These are phyloP conservation scores for Netelia melanura DNA, from an alignment of 2,888 invertebrate genomes.

Conservation along the genomic window DNA sequence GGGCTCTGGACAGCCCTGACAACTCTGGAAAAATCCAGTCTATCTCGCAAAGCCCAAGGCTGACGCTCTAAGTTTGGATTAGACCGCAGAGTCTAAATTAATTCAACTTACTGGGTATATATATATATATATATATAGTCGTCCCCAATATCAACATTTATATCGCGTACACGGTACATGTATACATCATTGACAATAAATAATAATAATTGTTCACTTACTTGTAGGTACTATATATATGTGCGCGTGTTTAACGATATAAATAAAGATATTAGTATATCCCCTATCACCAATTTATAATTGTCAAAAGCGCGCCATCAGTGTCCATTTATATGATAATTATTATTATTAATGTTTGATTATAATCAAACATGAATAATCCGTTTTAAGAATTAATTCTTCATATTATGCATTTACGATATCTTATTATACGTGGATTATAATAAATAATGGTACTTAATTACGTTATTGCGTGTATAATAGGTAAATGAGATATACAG, in stretches of 20 bases:
- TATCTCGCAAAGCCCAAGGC: conserved; percentile 56
- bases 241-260: background rate
- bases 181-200: background rate
- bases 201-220: background rate
- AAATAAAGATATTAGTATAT: background rate
- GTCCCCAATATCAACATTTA: background rate
- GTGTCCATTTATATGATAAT: no score
- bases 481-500: no score
- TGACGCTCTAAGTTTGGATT: conserved; percentile 69
- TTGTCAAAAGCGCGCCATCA: no score
- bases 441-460: no score
- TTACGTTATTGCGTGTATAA: no score
- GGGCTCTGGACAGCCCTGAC: conserved; percentile 28
- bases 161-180: background rate
- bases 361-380: no score
- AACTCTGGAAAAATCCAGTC: conserved; percentile 52
- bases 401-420: no score
- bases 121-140: background rate
- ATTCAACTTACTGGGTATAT: background rate
- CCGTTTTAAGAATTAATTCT: no score
- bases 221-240: background rate
- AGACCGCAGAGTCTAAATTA: conserved; percentile 38
- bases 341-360: no score
- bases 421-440: no score
- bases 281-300: background rate